phyloP scores from a whole-genome alignment of 1,140 invertebrate genomes.

The Orussus abietinus region DNA sequence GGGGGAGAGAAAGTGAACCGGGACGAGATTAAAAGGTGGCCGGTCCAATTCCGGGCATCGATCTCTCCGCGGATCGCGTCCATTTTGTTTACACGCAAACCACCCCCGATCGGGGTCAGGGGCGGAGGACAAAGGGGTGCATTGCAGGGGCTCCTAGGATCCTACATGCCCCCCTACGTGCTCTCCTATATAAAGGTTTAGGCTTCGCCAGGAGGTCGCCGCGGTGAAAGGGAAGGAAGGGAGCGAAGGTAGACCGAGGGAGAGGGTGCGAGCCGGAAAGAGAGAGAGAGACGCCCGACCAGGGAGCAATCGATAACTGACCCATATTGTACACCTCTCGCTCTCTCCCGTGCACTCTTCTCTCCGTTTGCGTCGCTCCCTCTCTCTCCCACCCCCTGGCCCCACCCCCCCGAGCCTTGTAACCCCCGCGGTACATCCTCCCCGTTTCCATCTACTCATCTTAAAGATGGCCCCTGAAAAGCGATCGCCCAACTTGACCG shows the following conservation, averaged over 20 bases:
- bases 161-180: too few relatives aligned
- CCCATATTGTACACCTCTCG: constrained; percentile 56
- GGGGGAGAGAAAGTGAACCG: too few relatives aligned
- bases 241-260: constrained; percentile 20
- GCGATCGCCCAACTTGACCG: too few relatives aligned
- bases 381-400: constrained; percentile 1
- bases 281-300: constrained; percentile 18
- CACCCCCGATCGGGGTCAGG: too few relatives aligned
- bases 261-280: constrained; percentile 20
- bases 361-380: constrained; percentile 1
- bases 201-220: background rate
- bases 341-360: constrained; percentile 45
- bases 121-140: too few relatives aligned
- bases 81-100: too few relatives aligned
- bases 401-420: constrained; percentile 20
- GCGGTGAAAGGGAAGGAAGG: constrained; percentile 5
- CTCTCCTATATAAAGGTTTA: too few relatives aligned
- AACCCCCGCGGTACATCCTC: constrained; percentile 32
- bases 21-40: too few relatives aligned
- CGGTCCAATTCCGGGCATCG: too few relatives aligned
- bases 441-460: constrained; percentile 35
- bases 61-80: too few relatives aligned
- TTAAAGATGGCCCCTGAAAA: constrained; percentile 24
- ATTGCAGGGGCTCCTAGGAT: too few relatives aligned
- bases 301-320: constrained; percentile 35